These are phyloP conservation scores for Clamator glandarius DNA, from an alignment of 2,797 vertebrate genomes.

Conservation along the genomic window DNA sequence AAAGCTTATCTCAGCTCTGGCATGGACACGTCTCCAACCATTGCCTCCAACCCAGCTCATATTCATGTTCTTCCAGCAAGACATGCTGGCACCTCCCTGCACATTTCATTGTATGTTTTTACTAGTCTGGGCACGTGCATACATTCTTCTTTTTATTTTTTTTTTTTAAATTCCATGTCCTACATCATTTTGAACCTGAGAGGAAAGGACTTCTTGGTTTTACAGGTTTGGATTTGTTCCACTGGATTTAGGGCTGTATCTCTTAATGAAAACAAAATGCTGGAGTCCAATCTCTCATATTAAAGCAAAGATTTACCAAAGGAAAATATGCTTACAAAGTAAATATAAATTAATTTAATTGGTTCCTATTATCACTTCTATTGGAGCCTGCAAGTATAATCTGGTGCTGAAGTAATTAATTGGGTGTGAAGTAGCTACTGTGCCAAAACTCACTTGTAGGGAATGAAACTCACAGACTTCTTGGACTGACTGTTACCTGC, in stretches of 20 bases:
- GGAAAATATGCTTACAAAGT: constrained; percentile 57
- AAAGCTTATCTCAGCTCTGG: background rate
- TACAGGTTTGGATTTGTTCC: constrained; percentile 32
- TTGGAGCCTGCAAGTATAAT: constrained; percentile 73
- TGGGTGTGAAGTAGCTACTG: constrained; percentile 77
- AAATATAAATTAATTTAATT: constrained; percentile 79
- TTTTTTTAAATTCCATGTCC: background rate
- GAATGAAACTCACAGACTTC: constrained; percentile 45
- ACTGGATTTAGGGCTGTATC: constrained; percentile 1
- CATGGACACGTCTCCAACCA: background rate
- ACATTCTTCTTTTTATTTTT: background rate
- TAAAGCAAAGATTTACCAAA: constrained; percentile 54
- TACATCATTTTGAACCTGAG: background rate
- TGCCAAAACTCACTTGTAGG: constrained; percentile 76
- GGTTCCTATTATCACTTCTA: constrained; percentile 79
- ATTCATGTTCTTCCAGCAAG: constrained; percentile 11
- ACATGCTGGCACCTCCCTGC: background rate
- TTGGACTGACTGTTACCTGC: constrained; percentile 56
- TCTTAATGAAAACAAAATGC: constrained; percentile 43
- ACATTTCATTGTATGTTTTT: background rate
- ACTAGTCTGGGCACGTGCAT: background rate
- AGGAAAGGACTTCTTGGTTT: constrained; percentile 1
- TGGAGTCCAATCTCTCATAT: constrained; percentile 9
- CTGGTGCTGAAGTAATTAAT: constrained; percentile 81
- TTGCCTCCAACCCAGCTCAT: background rate